Evolutionary conservation across 2,113 vertebrate genomes (phyloP).

Genomic region (Nicator chloris): DNA sequence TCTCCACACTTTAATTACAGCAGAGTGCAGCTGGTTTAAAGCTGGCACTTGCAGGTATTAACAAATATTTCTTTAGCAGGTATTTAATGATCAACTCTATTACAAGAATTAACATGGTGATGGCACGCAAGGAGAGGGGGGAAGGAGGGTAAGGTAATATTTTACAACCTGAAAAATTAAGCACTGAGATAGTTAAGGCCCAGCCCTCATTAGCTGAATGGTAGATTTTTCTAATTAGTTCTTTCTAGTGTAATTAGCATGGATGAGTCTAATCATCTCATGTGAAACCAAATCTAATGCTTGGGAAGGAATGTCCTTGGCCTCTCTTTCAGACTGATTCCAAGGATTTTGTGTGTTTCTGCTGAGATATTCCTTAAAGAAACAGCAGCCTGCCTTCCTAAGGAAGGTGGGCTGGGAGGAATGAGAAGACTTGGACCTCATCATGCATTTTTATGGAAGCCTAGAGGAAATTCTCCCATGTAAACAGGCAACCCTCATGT

Average conservation of each 20-base stretch:
- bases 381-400: not conserved
- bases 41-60: not conserved
- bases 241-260: slow-evolving; percentile 94
- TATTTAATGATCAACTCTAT: slow-evolving; percentile 59
- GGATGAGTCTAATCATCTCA: slow-evolving; percentile 95
- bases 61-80: slow-evolving; percentile 35
- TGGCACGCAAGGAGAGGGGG: slow-evolving; percentile 9
- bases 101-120: slow-evolving; percentile 56
- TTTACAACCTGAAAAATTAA: slow-evolving; percentile 81
- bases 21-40: not conserved
- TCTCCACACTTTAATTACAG: not conserved
- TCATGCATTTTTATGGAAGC: not conserved
- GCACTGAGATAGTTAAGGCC: slow-evolving; percentile 84
- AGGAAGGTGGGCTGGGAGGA: not conserved
- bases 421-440: not conserved
- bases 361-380: slow-evolving; percentile 49
- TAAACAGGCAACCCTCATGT: not conserved
- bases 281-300: slow-evolving; percentile 95
- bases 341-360: slow-evolving; percentile 63
- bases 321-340: slow-evolving; percentile 85
- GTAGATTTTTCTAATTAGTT: slow-evolving; percentile 97
- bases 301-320: slow-evolving; percentile 91
- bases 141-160: slow-evolving; percentile 60
- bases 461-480: not conserved
- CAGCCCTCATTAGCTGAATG: slow-evolving; percentile 95